Evolutionary conservation across 2,888 invertebrate genomes (phyloP).

Genomic region (Drosophila atripex): DNA sequence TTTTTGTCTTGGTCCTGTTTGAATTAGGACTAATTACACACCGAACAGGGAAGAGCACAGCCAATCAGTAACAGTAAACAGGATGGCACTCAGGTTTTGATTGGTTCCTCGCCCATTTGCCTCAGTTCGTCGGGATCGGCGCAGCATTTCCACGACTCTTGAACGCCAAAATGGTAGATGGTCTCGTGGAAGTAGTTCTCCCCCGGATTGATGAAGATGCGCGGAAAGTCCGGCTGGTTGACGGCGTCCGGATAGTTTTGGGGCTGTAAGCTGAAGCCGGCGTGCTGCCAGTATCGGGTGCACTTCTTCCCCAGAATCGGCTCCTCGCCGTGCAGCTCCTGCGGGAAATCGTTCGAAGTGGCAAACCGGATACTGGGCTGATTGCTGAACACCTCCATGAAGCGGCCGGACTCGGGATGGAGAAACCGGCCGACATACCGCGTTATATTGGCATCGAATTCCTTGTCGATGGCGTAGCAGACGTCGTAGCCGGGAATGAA

Average conservation of each 20-base stretch:
- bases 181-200: constrained; percentile 87
- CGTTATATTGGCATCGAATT: constrained; percentile 51
- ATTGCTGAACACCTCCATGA: constrained; percentile 91
- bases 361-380: constrained; percentile 96
- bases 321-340: constrained; percentile 84
- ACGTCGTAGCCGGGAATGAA: constrained; percentile 79
- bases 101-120: constrained; percentile 6
- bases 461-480: constrained; percentile 58
- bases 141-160: constrained; percentile 37
- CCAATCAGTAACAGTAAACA: neutral
- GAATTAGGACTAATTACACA: neutral
- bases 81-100: neutral
- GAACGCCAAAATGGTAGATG: constrained; percentile 30
- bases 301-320: constrained; percentile 89
- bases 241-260: constrained; percentile 95
- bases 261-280: constrained; percentile 86
- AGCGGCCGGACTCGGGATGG: constrained; percentile 89
- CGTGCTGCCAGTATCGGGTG: constrained; percentile 88
- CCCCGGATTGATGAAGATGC: constrained; percentile 89
- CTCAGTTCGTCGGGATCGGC: constrained; percentile 16
- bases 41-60: neutral
- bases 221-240: constrained; percentile 92
- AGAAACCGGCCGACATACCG: constrained; percentile 88
- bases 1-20: neutral
- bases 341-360: constrained; percentile 90